phyloP scores from a whole-genome alignment of 2,113 vertebrate species.

The Capreolus pygargus region DNA sequence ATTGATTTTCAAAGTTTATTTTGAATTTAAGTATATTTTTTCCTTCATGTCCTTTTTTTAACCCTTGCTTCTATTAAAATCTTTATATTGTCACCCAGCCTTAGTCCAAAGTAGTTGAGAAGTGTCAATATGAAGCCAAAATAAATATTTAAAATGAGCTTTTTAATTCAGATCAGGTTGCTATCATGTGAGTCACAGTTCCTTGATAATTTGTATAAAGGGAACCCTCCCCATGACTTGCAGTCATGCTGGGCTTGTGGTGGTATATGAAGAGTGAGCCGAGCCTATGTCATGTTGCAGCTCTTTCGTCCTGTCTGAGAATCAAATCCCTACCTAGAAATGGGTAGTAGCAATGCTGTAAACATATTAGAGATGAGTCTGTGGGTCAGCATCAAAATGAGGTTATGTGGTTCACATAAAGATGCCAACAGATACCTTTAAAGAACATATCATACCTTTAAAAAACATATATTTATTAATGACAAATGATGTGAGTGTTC shows the following conservation, averaged over 20 bases:
- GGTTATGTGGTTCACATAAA: neutral
- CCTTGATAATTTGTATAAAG: neutral
- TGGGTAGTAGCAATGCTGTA: neutral
- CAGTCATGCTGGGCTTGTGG: neutral
- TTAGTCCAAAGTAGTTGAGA: neutral
- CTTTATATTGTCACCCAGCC: neutral
- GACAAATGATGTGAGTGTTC: neutral
- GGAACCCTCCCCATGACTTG: neutral
- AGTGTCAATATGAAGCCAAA: neutral
- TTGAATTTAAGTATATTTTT: neutral
- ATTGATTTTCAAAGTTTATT: constrained; percentile 28
- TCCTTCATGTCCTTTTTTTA: neutral
- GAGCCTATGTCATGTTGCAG: neutral
- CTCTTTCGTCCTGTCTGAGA: neutral
- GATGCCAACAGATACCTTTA: neutral
- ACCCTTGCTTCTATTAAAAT: neutral
- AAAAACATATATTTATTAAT: neutral
- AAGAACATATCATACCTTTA: neutral
- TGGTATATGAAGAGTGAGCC: neutral
- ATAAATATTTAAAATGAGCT: neutral
- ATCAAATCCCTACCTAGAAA: neutral
- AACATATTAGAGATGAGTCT: neutral
- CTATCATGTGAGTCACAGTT: neutral
- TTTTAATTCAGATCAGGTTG: neutral
- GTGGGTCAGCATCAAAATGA: neutral